Evolutionary conservation across 2,113 vertebrate species (phyloP).

Genomic region (Mormyrus iriodes): DNA sequence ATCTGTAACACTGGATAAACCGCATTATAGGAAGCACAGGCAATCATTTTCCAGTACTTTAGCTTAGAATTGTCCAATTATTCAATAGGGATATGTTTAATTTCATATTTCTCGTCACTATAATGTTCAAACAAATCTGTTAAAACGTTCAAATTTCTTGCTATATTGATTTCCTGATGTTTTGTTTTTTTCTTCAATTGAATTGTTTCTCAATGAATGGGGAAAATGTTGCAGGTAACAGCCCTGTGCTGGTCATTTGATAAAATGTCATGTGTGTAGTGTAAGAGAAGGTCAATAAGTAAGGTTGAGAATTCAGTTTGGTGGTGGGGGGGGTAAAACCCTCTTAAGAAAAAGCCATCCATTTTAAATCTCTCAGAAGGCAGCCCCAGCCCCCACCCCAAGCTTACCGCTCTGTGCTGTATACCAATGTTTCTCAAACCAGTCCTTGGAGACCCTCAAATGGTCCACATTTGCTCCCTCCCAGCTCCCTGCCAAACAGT

Average conservation of each 20-base stretch:
- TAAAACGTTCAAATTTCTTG: background rate
- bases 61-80: background rate
- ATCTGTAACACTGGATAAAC: constrained; percentile 11
- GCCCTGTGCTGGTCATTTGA: background rate
- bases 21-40: background rate
- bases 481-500: background rate
- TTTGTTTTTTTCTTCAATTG: background rate
- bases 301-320: background rate
- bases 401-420: background rate
- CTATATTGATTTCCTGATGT: background rate
- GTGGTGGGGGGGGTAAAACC: background rate
- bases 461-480: background rate
- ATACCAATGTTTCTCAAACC: background rate
- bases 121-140: background rate
- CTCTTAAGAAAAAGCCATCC: background rate
- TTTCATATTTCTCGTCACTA: background rate
- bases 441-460: background rate
- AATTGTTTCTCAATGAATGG: background rate
- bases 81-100: background rate
- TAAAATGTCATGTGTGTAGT: background rate
- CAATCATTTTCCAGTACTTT: background rate
- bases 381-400: background rate
- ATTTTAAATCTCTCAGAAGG: background rate
- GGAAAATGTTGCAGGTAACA: background rate
- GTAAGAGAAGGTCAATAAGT: background rate